phyloP scores from a whole-genome alignment of 2,797 vertebrate genomes.

The Poeciliopsis infans region DNA sequence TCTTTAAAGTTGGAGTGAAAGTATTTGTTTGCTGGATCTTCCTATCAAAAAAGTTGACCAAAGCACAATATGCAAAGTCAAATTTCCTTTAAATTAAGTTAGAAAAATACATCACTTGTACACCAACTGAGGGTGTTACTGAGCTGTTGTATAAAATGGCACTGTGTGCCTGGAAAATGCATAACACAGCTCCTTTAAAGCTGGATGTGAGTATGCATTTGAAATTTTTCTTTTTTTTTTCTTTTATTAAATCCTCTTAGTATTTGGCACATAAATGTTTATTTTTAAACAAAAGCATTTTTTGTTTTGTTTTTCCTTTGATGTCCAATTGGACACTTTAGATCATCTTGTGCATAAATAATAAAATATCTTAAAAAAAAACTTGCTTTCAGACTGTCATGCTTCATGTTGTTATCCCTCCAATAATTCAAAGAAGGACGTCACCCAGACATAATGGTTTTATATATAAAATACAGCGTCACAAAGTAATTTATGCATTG shows the following conservation, averaged over 20 bases:
- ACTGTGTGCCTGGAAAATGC: no score
- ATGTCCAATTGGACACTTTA: not conserved
- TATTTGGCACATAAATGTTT: not conserved
- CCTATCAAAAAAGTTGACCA: not conserved
- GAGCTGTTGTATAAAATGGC: no score
- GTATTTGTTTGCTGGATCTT: not conserved
- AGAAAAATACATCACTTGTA: no score
- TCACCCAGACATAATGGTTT: conserved; percentile 48
- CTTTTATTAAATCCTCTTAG: not conserved
- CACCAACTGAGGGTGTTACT: no score
- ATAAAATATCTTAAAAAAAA: no score
- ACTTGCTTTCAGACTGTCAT: conserved; percentile 34
- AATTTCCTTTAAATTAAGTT: no score
- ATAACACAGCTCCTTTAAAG: no score
- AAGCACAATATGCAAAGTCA: not conserved
- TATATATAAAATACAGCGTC: conserved; percentile 42
- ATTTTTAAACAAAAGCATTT: not conserved
- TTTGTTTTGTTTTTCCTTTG: not conserved
- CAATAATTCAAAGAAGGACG: conserved; percentile 39
- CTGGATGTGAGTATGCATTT: not conserved
- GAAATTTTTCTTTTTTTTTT: not conserved
- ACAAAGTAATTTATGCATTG: conserved; percentile 38
- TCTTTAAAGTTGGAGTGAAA: not conserved
- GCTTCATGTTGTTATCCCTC: conserved; percentile 48
- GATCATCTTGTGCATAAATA: not conserved